These are phyloP conservation scores for Sardina pilchardus DNA, from an alignment of 2,113 vertebrate species.

Conservation along the genomic window DNA sequence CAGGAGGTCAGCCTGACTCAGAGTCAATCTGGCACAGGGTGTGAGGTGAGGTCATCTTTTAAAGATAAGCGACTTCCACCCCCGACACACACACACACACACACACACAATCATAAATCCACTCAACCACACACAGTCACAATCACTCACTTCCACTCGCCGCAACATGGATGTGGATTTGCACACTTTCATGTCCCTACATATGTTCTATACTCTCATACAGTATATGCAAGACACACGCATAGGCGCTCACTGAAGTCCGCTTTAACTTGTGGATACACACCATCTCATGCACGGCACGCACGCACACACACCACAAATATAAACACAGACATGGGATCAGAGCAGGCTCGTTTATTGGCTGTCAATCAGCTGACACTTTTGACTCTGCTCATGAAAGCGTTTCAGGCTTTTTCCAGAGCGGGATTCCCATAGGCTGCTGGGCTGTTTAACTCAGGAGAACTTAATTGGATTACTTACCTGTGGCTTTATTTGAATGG, in stretches of 20 bases:
- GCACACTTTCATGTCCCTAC: slow-evolving; percentile 22
- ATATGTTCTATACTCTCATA: not conserved
- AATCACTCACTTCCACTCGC: not conserved
- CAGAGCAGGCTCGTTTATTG: not conserved
- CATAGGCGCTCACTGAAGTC: not conserved
- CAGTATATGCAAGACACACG: not conserved
- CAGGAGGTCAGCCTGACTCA: slow-evolving; percentile 39
- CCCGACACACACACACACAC: slow-evolving; percentile 44
- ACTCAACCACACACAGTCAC: not conserved
- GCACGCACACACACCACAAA: not conserved
- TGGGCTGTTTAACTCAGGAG: not conserved
- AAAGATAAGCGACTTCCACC: slow-evolving; percentile 44
- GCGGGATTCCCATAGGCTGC: not conserved
- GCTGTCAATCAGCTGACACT: not conserved
- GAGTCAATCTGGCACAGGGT: slow-evolving; percentile 36
- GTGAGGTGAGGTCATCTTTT: slow-evolving; percentile 56
- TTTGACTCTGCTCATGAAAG: not conserved
- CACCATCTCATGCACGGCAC: not conserved
- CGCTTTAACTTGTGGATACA: not conserved
- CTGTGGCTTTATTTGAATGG: not conserved
- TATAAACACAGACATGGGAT: not conserved
- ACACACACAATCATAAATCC: not conserved
- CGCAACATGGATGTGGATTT: not conserved
- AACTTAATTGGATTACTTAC: slow-evolving; percentile 20
- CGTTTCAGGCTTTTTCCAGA: slow-evolving; percentile 15